A percentile compares a stretch with the other conserved stretches of the same genome.
Conservation (phyloP, 2,888 invertebrate genomes). For the Aleiodes alternator region DNA sequence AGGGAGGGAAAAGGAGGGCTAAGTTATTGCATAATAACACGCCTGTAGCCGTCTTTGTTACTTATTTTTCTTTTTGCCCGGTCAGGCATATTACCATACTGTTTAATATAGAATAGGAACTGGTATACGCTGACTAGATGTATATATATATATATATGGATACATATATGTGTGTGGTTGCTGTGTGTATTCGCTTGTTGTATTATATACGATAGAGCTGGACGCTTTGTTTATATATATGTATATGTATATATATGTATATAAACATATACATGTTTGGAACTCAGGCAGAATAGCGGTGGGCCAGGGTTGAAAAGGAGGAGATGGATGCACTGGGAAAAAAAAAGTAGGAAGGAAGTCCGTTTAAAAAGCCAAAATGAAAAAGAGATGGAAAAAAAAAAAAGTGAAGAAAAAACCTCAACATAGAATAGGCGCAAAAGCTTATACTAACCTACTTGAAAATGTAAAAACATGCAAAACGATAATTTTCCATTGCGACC, state of each 20-base stretch:
- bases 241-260: too few species aligned
- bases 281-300: conserved; percentile 37
- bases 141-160: too few species aligned
- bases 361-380: conserved; percentile 55
- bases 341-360: conserved; percentile 42
- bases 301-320: conserved; percentile 7
- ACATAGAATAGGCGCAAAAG: conserved; percentile 21
- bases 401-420: neutral
- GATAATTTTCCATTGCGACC: neutral
- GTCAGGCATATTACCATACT: conserved; percentile 69
- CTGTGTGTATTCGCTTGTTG: conserved; percentile 11
- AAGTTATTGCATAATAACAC: conserved; percentile 73
- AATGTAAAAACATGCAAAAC: conserved; percentile 57
- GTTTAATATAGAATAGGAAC: conserved; percentile 70
- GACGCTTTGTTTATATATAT: conserved; percentile 24
- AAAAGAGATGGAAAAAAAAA: too few species aligned
- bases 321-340: conserved; percentile 15
- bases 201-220: conserved; percentile 24
- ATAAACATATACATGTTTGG: too few species aligned
- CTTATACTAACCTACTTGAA: conserved; percentile 55
- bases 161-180: too few species aligned
- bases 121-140: conserved; percentile 13
- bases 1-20: conserved; percentile 44
- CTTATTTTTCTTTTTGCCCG: conserved; percentile 42
- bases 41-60: conserved; percentile 65